These are phyloP conservation scores for Epirrhoe alternata DNA, from an alignment of 2,888 invertebrate species.

Conservation along the genomic window DNA sequence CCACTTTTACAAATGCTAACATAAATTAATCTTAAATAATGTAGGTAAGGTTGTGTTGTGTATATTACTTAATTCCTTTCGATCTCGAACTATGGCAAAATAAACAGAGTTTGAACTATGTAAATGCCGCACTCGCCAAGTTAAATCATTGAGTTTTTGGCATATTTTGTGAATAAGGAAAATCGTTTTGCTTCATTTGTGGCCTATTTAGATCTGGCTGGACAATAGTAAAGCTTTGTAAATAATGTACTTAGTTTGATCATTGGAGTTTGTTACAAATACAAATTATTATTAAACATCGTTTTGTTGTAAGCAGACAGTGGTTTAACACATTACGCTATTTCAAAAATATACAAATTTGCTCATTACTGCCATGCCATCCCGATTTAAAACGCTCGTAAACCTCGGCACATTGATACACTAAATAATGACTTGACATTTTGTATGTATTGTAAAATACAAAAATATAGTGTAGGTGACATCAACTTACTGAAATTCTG, in stretches of 20 bases:
- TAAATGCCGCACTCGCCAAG: too few species aligned
- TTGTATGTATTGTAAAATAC: neutral
- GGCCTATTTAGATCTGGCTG: too few species aligned
- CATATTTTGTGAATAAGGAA: too few species aligned
- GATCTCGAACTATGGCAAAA: too few species aligned
- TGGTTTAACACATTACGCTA: neutral
- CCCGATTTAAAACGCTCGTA: neutral
- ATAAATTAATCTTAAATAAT: too few species aligned
- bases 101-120: too few species aligned
- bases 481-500: conserved; percentile 15
- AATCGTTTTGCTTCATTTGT: too few species aligned
- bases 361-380: neutral
- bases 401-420: neutral
- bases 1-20: neutral
- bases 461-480: neutral
- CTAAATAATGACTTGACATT: neutral
- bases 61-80: too few species aligned
- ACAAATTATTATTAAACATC: neutral
- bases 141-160: too few species aligned
- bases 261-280: neutral
- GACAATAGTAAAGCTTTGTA: too few species aligned
- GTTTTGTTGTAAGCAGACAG: neutral
- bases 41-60: too few species aligned
- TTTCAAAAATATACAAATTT: neutral
- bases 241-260: neutral